These are phyloP conservation scores for Crotophaga sulcirostris DNA, from an alignment of 2,113 vertebrate genomes.

Conservation along the genomic window DNA sequence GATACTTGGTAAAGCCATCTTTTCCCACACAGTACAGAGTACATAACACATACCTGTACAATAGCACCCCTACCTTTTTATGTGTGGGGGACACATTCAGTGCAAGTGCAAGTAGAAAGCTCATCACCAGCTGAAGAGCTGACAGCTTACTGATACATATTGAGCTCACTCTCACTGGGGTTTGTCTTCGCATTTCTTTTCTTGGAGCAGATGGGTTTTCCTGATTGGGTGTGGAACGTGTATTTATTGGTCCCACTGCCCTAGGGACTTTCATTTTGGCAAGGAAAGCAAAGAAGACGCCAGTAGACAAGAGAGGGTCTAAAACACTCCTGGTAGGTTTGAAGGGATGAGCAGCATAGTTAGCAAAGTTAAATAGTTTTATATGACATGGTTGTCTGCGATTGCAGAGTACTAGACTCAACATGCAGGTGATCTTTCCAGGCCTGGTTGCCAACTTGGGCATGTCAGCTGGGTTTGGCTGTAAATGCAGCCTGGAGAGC, in stretches of 20 bases:
- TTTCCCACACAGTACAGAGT: neutral
- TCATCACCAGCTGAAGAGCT: neutral
- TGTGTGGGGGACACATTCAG: neutral
- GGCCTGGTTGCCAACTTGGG: slow-evolving; percentile 51
- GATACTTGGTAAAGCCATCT: neutral
- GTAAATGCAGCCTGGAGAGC: slow-evolving; percentile 11
- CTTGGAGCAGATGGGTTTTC: neutral
- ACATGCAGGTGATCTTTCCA: neutral
- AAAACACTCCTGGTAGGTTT: slow-evolving; percentile 10
- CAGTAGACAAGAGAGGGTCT: slow-evolving; percentile 28
- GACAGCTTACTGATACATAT: neutral
- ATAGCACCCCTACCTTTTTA: neutral
- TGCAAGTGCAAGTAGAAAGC: neutral
- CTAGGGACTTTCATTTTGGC: slow-evolving; percentile 30
- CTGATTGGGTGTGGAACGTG: neutral
- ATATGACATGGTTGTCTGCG: slow-evolving; percentile 27
- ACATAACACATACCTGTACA: neutral
- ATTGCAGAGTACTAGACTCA: slow-evolving; percentile 45
- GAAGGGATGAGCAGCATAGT: slow-evolving; percentile 27
- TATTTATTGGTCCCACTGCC: slow-evolving; percentile 5
- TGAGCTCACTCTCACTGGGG: neutral
- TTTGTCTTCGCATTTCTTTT: neutral
- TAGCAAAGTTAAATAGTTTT: slow-evolving; percentile 39
- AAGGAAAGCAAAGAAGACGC: neutral
- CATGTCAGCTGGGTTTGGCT: neutral